Evolutionary conservation across 2,113 vertebrate species (phyloP), one percentile per base, ranked within the genome.

Genomic region (Condylura cristata): DNA sequence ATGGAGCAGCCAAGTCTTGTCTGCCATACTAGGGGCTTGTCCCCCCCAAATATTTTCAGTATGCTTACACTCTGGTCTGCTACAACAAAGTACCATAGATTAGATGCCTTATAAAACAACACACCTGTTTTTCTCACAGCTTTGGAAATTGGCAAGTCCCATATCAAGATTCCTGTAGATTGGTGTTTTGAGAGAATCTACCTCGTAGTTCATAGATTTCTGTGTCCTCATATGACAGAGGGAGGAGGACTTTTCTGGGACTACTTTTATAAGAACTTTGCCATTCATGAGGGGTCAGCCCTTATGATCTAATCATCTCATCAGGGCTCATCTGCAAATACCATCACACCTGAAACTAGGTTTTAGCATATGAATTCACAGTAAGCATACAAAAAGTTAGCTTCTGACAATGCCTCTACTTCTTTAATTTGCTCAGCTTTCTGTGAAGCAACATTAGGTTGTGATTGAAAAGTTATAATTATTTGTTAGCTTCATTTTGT

Each of bases 361-460:
- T 71, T 81, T 71, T 71, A 58, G 58, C n/a, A 79, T 24, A 30
- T 22, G 51, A 71, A 60, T 60, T 41, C 4, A 22, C 16, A 14
- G 20, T 13, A 5, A 17, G 17, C 16, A 30, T 7, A 60, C 65
- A 17, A 30, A 84, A 4, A 46, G 20, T 80, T 11, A 14, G 12
- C 39, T 11, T 70, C 6, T 46, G 6, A 32, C 65, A 68, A 80
- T 8, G 26, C 0, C 3, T 2, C 12, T 6, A 11, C 2, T 39
- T 75, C 1, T 13, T 13, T 58, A 60, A 75, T 41, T 60, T 56
- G n/a, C 14, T 71, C 32, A 80, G 3, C 1, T 90, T 87, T 63
- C 39, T 32, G 1, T 22, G 18, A 1, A 68, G 3, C 17, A 74
- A 66, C 16, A 56, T n/a, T 32, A n/a, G 5, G 0, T 2, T 39